A percentile compares a stretch with the other conserved stretches of the same genome.
These are phyloP conservation scores for Clarias platycephalus DNA, from an alignment of 2,797 vertebrate genomes.

Conservation along the genomic window DNA sequence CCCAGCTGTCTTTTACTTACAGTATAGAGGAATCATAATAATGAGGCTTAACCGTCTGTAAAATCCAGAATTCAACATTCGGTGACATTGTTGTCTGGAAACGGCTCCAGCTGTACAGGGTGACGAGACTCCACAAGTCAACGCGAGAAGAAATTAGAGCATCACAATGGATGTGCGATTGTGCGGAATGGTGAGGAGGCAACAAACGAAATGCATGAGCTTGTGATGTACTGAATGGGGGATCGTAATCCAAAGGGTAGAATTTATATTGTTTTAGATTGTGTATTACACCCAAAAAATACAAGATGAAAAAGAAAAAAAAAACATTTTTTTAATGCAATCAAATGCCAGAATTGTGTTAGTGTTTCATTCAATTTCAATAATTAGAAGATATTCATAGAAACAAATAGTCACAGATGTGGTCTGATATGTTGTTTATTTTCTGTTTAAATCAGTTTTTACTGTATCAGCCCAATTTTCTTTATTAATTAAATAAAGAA, in stretches of 20 bases:
- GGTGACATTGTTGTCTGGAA: too few species aligned
- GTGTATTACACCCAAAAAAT: neutral
- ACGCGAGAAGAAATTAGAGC: slow-evolving; percentile 38
- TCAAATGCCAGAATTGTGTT: neutral
- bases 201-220: slow-evolving; percentile 37
- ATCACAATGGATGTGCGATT: slow-evolving; percentile 2
- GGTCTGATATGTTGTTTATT: neutral
- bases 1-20: slow-evolving; percentile 44
- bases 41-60: slow-evolving; percentile 48
- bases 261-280: neutral
- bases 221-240: neutral
- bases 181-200: slow-evolving; percentile 24
- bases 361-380: neutral
- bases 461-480: neutral
- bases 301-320: neutral
- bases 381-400: neutral
- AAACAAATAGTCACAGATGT: neutral
- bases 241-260: neutral
- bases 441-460: neutral
- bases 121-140: neutral
- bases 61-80: slow-evolving; percentile 26
- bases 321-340: neutral
- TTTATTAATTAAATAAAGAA: neutral
- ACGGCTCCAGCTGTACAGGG: too few species aligned
- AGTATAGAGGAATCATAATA: slow-evolving; percentile 39